Conservation (phyloP, 2,888 invertebrate genomes). For the Cephus rjabovi region DNA sequence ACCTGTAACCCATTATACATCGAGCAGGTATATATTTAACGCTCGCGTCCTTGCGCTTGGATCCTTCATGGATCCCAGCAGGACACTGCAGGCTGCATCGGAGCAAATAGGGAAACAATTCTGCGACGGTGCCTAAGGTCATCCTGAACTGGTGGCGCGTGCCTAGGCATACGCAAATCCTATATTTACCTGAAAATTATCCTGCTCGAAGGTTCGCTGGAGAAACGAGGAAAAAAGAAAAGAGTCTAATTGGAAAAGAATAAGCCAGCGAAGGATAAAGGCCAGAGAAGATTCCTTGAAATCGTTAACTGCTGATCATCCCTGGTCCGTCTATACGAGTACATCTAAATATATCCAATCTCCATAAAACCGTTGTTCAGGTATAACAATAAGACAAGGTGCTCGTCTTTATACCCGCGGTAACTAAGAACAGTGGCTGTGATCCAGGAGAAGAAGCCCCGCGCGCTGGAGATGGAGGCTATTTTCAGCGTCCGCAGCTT, state of each 20-base stretch:
- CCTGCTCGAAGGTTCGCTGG: neutral
- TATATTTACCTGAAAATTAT: neutral
- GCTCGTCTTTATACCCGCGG: neutral
- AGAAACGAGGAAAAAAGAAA: neutral
- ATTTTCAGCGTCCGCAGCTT: constrained; percentile 40
- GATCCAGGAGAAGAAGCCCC: constrained; percentile 15
- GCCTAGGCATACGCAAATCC: neutral
- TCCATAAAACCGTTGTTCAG: too few species aligned
- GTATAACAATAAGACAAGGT: neutral
- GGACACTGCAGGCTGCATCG: neutral
- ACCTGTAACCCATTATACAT: neutral
- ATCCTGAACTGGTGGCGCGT: neutral
- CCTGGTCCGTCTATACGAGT: too few species aligned
- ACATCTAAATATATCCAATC: too few species aligned
- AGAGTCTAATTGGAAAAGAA: neutral
- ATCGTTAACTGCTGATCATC: neutral
- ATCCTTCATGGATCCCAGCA: neutral
- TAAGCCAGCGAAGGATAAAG: neutral
- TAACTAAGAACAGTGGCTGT: neutral
- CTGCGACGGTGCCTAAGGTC: neutral
- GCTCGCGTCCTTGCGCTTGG: constrained; percentile 1
- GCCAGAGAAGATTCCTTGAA: neutral
- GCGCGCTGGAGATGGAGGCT: constrained; percentile 25
- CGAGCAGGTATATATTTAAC: neutral
- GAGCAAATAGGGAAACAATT: neutral